Conservation (phyloP, 2,888 invertebrate species). For the Acanthococcus lagerstroemiae region DNA sequence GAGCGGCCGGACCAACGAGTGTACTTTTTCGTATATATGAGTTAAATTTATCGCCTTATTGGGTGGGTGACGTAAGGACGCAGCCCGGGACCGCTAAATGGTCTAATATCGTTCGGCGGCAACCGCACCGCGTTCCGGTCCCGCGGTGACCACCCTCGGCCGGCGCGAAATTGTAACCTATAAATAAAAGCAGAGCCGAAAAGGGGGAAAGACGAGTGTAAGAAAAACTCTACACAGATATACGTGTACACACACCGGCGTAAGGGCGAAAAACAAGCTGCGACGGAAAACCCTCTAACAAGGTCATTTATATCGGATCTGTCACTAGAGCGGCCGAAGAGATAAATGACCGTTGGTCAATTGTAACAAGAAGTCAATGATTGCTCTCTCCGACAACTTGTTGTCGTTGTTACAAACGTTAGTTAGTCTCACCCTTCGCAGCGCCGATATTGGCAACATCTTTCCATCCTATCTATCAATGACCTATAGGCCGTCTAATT, state of each 20-base stretch:
- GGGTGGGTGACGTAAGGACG: conserved; percentile 13
- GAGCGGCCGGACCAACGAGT: too few species aligned
- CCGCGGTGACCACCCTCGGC: conserved; percentile 9
- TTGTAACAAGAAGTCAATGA: conserved; percentile 22
- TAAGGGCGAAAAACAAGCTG: conserved; percentile 22
- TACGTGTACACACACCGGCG: neutral
- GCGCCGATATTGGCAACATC: neutral
- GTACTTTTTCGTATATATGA: too few species aligned
- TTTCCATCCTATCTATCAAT: conserved; percentile 10
- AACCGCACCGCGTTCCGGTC: neutral
- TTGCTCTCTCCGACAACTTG: conserved; percentile 16
- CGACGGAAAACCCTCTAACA: conserved; percentile 20
- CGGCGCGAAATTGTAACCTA: neutral
- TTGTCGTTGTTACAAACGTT: conserved; percentile 4
- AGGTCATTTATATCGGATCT: conserved; percentile 21
- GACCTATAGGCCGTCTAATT: conserved; percentile 6
- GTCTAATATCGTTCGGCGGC: conserved; percentile 16
- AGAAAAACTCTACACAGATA: neutral
- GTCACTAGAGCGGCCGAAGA: conserved; percentile 6
- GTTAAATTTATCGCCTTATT: conserved; percentile 4
- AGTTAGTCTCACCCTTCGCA: neutral
- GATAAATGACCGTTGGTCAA: conserved; percentile 29
- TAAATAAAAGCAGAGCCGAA: neutral
- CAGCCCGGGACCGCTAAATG: conserved; percentile 12
- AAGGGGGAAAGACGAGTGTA: conserved; percentile 1